Evolutionary conservation across 1,140 invertebrate genomes (phyloP).

Genomic region (Telenomus remus): DNA sequence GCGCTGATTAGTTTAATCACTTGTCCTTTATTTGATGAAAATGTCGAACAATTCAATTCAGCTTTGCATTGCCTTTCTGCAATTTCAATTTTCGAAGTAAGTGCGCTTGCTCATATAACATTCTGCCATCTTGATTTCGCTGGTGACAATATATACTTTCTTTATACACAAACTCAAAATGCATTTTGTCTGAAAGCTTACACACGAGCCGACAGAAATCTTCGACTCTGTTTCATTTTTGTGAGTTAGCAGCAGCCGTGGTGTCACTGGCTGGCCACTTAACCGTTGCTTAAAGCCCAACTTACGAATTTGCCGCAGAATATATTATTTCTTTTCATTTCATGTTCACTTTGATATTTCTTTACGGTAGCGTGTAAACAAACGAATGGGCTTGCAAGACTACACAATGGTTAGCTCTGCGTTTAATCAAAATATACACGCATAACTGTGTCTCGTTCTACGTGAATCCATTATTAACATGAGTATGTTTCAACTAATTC

Average conservation of each 20-base stretch:
- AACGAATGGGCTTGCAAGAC: constrained; percentile 16
- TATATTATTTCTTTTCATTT: background rate
- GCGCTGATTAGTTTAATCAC: too few species aligned
- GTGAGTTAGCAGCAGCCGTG: constrained; percentile 29
- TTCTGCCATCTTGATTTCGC: constrained; percentile 39
- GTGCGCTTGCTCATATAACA: constrained; percentile 31
- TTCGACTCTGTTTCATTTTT: constrained; percentile 40
- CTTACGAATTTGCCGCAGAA: background rate
- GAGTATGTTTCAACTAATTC: constrained; percentile 49
- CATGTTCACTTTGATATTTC: constrained; percentile 1
- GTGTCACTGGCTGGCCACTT: constrained; percentile 20
- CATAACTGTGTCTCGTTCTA: constrained; percentile 56
- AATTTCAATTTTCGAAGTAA: constrained; percentile 39
- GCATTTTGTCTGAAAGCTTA: constrained; percentile 46
- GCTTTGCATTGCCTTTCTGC: constrained; percentile 21
- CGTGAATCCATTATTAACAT: constrained; percentile 56
- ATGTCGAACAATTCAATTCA: constrained; percentile 20
- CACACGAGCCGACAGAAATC: constrained; percentile 44
- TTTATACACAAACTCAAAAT: constrained; percentile 49
- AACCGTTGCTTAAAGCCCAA: background rate
- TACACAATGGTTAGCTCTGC: constrained; percentile 18
- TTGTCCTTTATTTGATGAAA: too few species aligned
- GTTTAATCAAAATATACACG: constrained; percentile 57
- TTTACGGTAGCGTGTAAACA: constrained; percentile 3
- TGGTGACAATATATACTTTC: constrained; percentile 40